phyloP scores from a whole-genome alignment of 2,888 invertebrate genomes.

The Alviniconcha strummeri region DNA sequence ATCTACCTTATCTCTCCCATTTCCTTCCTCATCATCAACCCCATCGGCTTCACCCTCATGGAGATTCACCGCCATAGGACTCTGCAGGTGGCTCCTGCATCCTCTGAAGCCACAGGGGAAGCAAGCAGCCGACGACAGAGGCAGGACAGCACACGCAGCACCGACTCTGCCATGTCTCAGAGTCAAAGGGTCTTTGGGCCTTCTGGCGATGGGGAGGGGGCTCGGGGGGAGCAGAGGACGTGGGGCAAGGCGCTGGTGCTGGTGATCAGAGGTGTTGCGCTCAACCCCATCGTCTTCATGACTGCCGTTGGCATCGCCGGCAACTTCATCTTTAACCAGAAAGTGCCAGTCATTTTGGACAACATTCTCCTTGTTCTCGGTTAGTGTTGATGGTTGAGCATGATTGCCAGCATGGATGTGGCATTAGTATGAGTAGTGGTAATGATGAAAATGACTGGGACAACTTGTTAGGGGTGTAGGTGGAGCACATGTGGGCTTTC shows the following conservation, averaged over 20 bases:
- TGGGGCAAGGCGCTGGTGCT: constrained; percentile 44
- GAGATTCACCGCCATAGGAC: constrained; percentile 78
- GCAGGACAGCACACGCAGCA: constrained; percentile 16
- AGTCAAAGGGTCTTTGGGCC: background rate
- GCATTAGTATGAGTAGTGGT: too few relatives aligned
- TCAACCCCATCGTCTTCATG: constrained; percentile 94
- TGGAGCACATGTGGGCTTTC: too few relatives aligned
- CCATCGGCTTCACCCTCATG: constrained; percentile 91
- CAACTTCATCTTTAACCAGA: constrained; percentile 86
- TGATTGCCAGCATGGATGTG: background rate
- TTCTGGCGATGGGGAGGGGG: background rate
- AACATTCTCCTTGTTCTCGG: constrained; percentile 81
- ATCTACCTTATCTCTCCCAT: constrained; percentile 95
- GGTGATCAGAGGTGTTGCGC: constrained; percentile 77
- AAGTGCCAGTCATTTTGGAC: constrained; percentile 84
- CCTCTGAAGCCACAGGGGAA: background rate
- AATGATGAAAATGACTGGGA: too few relatives aligned
- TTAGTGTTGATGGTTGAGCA: constrained; percentile 67
- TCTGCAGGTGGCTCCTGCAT: background rate
- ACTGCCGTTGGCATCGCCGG: constrained; percentile 92
- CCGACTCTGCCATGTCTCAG: background rate
- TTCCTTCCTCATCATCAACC: constrained; percentile 92
- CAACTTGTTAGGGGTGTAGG: too few relatives aligned
- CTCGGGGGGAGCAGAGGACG: constrained; percentile 1
- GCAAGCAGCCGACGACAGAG: background rate